Percentiles rank a stretch among this genome's conserved stretches.
These are phyloP conservation scores for Dryoscopus gambensis DNA, from an alignment of 2,113 vertebrate genomes.

Conservation along the genomic window DNA sequence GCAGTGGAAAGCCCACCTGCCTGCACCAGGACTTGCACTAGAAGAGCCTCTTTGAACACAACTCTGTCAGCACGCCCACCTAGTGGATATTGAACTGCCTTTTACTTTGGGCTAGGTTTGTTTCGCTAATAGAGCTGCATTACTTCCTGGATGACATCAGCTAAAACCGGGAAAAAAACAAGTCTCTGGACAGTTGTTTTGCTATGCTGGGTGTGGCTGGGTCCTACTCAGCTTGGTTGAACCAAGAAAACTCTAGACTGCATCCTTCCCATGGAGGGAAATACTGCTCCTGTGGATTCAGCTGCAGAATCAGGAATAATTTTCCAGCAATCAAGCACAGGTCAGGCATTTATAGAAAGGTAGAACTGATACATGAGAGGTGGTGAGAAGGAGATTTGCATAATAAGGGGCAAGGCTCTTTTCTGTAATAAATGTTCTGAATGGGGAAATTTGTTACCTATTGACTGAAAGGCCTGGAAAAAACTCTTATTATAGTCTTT, in stretches of 20 bases:
- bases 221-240: neutral
- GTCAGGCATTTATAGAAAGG: neutral
- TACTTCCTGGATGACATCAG: neutral
- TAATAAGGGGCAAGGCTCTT: neutral
- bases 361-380: neutral
- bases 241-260: neutral
- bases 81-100: neutral
- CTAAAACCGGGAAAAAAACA: neutral
- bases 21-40: neutral
- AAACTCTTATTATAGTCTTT: neutral
- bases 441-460: neutral
- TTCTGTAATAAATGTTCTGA: neutral
- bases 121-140: neutral
- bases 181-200: neutral
- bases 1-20: neutral
- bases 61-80: neutral
- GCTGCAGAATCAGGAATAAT: neutral
- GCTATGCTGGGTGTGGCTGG: neutral
- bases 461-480: neutral
- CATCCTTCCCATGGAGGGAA: fast-evolving
- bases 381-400: neutral
- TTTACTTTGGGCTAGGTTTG: neutral
- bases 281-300: neutral
- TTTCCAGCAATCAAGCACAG: neutral
- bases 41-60: neutral